Percentiles rank a stretch among this genome's conserved stretches.
Evolutionary conservation across 2,888 invertebrate species (phyloP).

Genomic region (Pseudoips prasinana): DNA sequence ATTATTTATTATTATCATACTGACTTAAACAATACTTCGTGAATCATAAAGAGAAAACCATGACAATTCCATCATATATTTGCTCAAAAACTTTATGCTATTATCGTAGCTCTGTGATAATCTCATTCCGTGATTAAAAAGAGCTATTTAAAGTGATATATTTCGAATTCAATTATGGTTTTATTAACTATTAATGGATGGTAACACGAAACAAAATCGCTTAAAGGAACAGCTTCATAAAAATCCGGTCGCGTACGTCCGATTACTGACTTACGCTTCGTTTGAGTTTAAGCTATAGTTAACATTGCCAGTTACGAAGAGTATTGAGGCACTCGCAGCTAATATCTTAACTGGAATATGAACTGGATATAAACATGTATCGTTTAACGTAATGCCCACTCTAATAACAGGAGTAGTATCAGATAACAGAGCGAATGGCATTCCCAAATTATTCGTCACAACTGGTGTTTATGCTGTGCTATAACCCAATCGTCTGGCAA

Average conservation of each 20-base stretch:
- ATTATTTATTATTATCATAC: too few relatives aligned
- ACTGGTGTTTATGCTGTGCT: too few relatives aligned
- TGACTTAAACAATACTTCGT: too few relatives aligned
- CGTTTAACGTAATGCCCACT: too few relatives aligned
- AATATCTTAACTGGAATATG: neutral
- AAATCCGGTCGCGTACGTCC: constrained; percentile 53
- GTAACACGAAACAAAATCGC: constrained; percentile 31
- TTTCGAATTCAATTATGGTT: too few relatives aligned
- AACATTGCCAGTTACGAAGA: constrained; percentile 41
- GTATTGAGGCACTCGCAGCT: constrained; percentile 5
- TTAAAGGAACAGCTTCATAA: constrained; percentile 24
- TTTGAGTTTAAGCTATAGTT: constrained; percentile 21
- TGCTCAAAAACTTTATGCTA: neutral
- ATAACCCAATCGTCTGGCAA: too few relatives aligned
- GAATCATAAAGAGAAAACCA: neutral
- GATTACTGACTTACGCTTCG: constrained; percentile 47
- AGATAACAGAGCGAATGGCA: too few relatives aligned
- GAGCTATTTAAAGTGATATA: too few relatives aligned
- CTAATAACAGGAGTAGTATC: too few relatives aligned
- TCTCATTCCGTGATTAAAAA: too few relatives aligned
- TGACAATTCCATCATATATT: neutral
- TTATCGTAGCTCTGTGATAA: neutral
- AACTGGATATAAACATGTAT: too few relatives aligned
- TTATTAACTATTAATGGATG: constrained; percentile 34
- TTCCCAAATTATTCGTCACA: too few relatives aligned